Evolutionary conservation across 1,140 invertebrate species (phyloP).

Genomic region (Uloborus diversus): DNA sequence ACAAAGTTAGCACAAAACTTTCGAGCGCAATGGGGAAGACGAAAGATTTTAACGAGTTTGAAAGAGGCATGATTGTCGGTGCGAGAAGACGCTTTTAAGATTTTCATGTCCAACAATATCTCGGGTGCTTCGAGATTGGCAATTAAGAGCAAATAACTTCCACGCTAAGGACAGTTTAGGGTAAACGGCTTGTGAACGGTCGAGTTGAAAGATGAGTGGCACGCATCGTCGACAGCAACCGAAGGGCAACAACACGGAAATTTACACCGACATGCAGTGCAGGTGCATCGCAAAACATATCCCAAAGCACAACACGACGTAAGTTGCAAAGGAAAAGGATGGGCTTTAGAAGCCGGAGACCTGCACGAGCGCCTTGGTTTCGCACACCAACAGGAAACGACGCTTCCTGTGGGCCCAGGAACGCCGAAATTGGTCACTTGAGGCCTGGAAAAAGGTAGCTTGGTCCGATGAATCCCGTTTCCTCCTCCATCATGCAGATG

Average conservation of each 20-base stretch:
- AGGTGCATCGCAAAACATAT: neutral
- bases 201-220: neutral
- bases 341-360: neutral
- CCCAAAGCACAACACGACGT: neutral
- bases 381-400: neutral
- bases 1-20: neutral
- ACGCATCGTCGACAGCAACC: neutral
- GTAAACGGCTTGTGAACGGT: neutral
- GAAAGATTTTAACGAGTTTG: too few relatives aligned
- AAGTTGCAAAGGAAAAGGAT: neutral
- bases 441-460: conserved; percentile 35
- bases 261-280: neutral
- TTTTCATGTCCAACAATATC: too few relatives aligned
- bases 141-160: neutral
- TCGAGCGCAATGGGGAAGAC: too few relatives aligned
- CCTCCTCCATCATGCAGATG: conserved; percentile 50
- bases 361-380: neutral
- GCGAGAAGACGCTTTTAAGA: too few relatives aligned
- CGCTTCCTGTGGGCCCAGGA: conserved; percentile 28
- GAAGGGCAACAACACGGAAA: neutral
- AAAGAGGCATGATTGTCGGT: too few relatives aligned
- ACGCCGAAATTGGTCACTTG: conserved; percentile 14
- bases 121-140: too few relatives aligned
- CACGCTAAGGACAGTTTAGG: neutral
- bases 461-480: conserved; percentile 41